Evolutionary conservation across 1,140 invertebrate genomes (phyloP).

Genomic region (Dendrolimus punctatus): DNA sequence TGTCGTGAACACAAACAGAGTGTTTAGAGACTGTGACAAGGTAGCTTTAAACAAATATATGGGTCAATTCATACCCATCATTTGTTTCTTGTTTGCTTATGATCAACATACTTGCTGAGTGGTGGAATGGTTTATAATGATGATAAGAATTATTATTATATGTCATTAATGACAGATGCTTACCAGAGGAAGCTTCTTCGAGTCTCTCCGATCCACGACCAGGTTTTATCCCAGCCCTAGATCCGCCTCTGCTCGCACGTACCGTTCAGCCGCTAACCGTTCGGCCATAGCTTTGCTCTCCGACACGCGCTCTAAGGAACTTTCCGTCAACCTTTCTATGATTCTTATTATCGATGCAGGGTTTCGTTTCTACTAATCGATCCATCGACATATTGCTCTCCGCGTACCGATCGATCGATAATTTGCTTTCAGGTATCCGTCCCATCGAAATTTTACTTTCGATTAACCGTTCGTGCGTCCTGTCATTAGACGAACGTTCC

Average conservation of each 20-base stretch:
- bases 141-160: not conserved
- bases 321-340: constrained; percentile 8
- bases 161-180: constrained; percentile 20
- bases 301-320: constrained; percentile 11
- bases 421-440: constrained; percentile 21
- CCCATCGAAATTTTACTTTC: constrained; percentile 17
- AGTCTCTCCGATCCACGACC: constrained; percentile 33
- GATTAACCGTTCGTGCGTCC: constrained; percentile 25
- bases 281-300: constrained; percentile 14
- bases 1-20: too few species aligned
- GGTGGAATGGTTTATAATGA: too few species aligned
- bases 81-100: too few species aligned
- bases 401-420: constrained; percentile 24
- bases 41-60: too few species aligned
- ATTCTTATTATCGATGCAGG: constrained; percentile 17
- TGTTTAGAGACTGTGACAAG: too few species aligned
- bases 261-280: constrained; percentile 31
- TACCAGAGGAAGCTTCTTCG: constrained; percentile 38
- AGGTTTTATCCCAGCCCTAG: constrained; percentile 47
- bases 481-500: constrained; percentile 24
- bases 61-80: too few species aligned
- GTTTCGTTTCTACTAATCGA: not conserved
- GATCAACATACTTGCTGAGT: too few species aligned
- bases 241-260: constrained; percentile 51
- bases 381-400: constrained; percentile 18